Evolutionary conservation across 92 coral and sea anemone genomes (phyloP).

Genomic region (Plumapathes pennacea): DNA sequence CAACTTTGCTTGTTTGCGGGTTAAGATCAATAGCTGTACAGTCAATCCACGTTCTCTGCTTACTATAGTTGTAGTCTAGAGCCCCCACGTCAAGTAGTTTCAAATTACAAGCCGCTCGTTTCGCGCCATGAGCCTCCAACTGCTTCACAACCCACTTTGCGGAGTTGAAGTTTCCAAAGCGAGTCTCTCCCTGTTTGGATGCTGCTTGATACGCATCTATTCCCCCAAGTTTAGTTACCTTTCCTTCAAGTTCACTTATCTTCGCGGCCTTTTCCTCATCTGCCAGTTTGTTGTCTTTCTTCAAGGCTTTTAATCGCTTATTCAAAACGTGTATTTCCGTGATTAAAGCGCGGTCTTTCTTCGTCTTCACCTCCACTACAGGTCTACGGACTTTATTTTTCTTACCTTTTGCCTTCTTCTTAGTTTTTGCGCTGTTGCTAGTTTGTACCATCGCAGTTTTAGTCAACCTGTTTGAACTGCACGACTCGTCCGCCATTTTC

Average conservation of each 20-base stretch:
- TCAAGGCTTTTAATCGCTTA: slow-evolving; percentile 46
- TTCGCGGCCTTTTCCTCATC: slow-evolving; percentile 15
- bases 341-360: slow-evolving; percentile 53
- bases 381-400: slow-evolving; percentile 39
- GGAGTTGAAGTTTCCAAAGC: slow-evolving; percentile 61
- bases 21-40: slow-evolving; percentile 68
- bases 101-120: slow-evolving; percentile 2
- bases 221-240: slow-evolving; percentile 60
- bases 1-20: slow-evolving; percentile 44
- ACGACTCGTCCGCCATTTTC: slow-evolving; percentile 74
- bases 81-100: slow-evolving; percentile 71
- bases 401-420: slow-evolving; percentile 10
- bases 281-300: slow-evolving; percentile 22
- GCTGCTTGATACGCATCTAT: slow-evolving; percentile 65
- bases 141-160: slow-evolving; percentile 64
- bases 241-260: slow-evolving; percentile 24
- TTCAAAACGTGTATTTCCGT: slow-evolving; percentile 52
- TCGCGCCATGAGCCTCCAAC: slow-evolving; percentile 29
- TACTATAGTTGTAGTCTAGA: slow-evolving; percentile 48
- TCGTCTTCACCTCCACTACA: slow-evolving; percentile 21
- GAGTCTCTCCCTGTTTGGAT: slow-evolving; percentile 64
- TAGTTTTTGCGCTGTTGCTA: no score
- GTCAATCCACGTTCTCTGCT: slow-evolving; percentile 50
- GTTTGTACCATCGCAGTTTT: no score
- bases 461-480: no score